Base-by-base conservation (phyloP, 2,888 invertebrate species). In the Drosophila aldrichi region DNA sequence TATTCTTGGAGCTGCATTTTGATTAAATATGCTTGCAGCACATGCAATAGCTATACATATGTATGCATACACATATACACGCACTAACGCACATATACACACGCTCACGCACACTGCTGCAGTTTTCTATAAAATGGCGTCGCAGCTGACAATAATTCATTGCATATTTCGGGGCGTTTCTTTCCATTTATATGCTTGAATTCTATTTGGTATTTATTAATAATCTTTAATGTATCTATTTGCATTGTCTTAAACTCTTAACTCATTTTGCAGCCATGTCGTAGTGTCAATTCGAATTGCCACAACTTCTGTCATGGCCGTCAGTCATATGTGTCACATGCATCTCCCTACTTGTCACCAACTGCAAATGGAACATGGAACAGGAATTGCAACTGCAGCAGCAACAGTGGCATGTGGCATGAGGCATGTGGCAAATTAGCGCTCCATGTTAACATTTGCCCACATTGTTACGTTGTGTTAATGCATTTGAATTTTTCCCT, bases 391-490 rank as follows among this genome's bases (percentile, higher is more conserved):
- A 65, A 55, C 54, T 10, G 69, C 20, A 69, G 14, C 44, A 10
- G 65, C 51, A 46, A n/a, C 61, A 32, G 29, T 9, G 46, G 22
- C 44, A 44, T 22, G 7, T 43, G 44, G 46, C 25, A 46, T 25
- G 46, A 32, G 71, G 72, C 77, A 77, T 78, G 77, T 74, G 65
- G 82, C 62, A 83, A 87, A 83, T 83, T 83, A 83, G 83, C 87
- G 87, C 78, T 80, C 65, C 82, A 84, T 87, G 82, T 77, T 82
- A 87, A 87, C 83, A 73, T 83, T 81, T 81, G 80, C 80, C 71
- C 87, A 87, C 84, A 84, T 87, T 87, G 87, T 84, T 77, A 68
- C 62, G 84, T 65, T 83, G 83, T 84, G 87, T 83, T 82, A 87
- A 84, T 83, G 79, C 77, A 87, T 83, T 83, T 87, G 74, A 80